Base-by-base conservation (phyloP, 53 echinoderm and acorn worm species). In the Mesocentrotus franciscanus region DNA sequence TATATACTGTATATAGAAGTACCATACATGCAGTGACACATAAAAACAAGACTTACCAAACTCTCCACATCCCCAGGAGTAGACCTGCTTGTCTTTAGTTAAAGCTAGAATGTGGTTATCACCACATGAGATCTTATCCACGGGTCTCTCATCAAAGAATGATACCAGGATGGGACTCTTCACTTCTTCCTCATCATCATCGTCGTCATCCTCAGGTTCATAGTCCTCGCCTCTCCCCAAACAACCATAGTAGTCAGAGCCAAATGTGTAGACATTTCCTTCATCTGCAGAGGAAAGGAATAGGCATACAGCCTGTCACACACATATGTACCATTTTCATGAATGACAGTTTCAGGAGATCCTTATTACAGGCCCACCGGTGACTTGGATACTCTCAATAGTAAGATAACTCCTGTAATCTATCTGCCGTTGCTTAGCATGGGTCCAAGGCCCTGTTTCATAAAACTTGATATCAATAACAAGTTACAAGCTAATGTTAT, bases 21-120 rank as follows among this genome's bases (percentile, higher is more conserved):
- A 49, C 6, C 2, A 49, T 49, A 49, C 49, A 49, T 49, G 49
- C 49, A 2, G 49, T 49, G 49, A 49, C 49, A 49, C 49, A 49
- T 49, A 18, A 0, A 18, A 5, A 64, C 64, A 10, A 26, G 14
- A 91, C 98, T 96, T 83, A 99, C 99, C 99, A 95, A 97, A 99
- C 95, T 99, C 99, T 59, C 99, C 99, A 96, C 96, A 97, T 39
- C 99, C 99, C 99, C 99, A 99, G 33, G 97, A 98, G 85, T 95
- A 99, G 58, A 99, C 99, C 75, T 99, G 96, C 35, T 93, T 97
- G 74, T 97, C 96, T 83, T 97, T 70, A 35, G 98, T 99, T 90
- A 99, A 71, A 7, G 96, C 99, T 9, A 98, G 62, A 42, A 99
- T 97, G 93, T 99, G 99, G 60, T 95, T 94, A 91, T 98, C 97